A percentile compares a stretch with the other conserved stretches of the same genome.
phyloP scores from a whole-genome alignment of 2,113 vertebrate genomes.

The Bambusicola thoracicus region DNA sequence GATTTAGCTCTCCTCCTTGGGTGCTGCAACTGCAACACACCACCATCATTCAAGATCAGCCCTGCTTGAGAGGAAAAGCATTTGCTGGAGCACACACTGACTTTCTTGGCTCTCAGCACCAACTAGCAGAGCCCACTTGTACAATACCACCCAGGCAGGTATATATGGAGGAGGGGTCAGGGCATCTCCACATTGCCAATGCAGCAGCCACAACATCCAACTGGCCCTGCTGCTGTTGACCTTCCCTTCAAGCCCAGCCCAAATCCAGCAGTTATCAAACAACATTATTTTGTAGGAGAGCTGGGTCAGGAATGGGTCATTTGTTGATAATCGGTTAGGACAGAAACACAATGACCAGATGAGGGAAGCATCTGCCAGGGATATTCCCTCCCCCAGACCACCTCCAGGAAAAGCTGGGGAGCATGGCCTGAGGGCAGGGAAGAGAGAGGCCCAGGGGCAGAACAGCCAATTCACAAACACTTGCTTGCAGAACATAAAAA shows the following conservation, averaged over 20 bases:
- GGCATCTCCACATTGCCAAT: not conserved
- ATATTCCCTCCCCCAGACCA: slow-evolving; percentile 37
- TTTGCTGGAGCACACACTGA: rapidly evolving
- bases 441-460: not conserved
- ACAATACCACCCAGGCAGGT: not conserved
- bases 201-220: not conserved
- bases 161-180: not conserved
- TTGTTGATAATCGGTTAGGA: slow-evolving; percentile 56
- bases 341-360: slow-evolving; percentile 62
- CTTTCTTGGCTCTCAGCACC: not conserved
- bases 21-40: not conserved
- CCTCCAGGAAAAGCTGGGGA: not conserved
- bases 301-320: slow-evolving; percentile 63
- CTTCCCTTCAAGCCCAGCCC: slow-evolving; percentile 10
- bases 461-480: not conserved
- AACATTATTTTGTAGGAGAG: slow-evolving; percentile 17
- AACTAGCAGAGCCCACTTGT: not conserved
- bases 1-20: not conserved
- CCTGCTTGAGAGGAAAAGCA: not conserved
- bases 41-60: not conserved
- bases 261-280: not conserved
- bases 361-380: slow-evolving; percentile 59
- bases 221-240: not conserved
- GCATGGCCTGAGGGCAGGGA: slow-evolving; percentile 10
- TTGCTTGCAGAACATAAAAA: slow-evolving; percentile 7